Conservation (phyloP, 2,888 invertebrate genomes). For the Ophion obscuratus region DNA sequence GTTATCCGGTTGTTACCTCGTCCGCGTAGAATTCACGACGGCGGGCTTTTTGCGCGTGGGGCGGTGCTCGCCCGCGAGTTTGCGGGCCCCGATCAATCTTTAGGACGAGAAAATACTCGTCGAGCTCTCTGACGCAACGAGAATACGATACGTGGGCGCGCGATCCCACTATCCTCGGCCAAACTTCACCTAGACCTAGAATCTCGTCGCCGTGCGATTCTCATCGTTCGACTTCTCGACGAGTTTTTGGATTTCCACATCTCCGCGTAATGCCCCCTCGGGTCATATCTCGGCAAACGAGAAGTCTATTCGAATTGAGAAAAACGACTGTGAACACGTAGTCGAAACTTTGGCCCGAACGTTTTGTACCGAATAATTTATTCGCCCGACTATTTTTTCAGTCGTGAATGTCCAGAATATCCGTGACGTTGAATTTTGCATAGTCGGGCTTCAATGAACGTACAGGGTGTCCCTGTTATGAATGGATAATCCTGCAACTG, state of each 20-base stretch:
- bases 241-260: background rate
- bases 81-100: constrained; percentile 57
- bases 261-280: background rate
- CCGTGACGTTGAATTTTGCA: too few species aligned
- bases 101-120: constrained; percentile 45
- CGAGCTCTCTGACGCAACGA: constrained; percentile 54
- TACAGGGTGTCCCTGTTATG: too few species aligned
- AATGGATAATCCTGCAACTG: too few species aligned
- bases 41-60: constrained; percentile 19
- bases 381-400: background rate
- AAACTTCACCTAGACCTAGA: constrained; percentile 38
- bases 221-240: background rate
- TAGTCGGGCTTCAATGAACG: too few species aligned
- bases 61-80: constrained; percentile 16
- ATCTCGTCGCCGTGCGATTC: background rate
- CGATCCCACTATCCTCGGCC: constrained; percentile 18
- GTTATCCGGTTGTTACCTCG: constrained; percentile 6
- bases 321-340: background rate
- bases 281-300: too few species aligned
- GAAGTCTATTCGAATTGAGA: too few species aligned
- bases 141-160: constrained; percentile 38
- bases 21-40: background rate
- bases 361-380: too few species aligned
- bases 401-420: background rate
- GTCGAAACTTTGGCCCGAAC: too few species aligned